Percentiles rank a stretch among this genome's conserved stretches.
phyloP scores from a whole-genome alignment of 2,888 invertebrate genomes.

The Cotesia congregata region DNA sequence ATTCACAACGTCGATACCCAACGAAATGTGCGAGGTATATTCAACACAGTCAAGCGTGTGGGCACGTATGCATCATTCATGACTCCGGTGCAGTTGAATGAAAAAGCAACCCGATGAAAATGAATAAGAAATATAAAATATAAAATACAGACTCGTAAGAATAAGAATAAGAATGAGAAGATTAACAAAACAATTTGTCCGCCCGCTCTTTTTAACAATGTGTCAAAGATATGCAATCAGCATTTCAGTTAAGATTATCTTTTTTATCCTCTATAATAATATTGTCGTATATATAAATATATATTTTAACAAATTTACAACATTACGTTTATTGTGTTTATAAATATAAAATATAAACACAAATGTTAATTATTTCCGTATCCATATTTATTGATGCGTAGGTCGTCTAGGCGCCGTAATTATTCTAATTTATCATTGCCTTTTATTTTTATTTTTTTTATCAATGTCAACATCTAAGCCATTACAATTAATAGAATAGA shows the following conservation, averaged over 20 bases:
- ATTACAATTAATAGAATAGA: neutral
- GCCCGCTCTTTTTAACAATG: neutral
- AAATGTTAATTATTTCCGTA: neutral
- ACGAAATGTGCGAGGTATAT: conserved; percentile 25
- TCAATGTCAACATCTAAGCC: neutral
- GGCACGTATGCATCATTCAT: conserved; percentile 29
- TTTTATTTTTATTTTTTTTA: neutral
- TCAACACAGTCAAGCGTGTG: conserved; percentile 35
- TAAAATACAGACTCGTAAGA: neutral
- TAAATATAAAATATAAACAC: neutral
- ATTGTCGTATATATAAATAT: neutral
- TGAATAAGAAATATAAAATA: conserved; percentile 19
- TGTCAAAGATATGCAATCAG: conserved; percentile 1
- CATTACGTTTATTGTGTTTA: neutral
- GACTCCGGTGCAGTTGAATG: neutral
- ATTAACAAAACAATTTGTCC: neutral
- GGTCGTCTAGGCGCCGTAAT: neutral
- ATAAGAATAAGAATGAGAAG: neutral
- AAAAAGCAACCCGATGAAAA: neutral
- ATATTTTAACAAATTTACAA: neutral
- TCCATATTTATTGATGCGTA: neutral
- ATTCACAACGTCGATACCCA: conserved; percentile 17
- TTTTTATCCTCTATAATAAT: neutral
- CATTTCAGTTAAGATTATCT: neutral
- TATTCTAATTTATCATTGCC: neutral